Evolutionary conservation across 2,797 vertebrate species (phyloP), one percentile per base, ranked within the genome.

Genomic region (Thripadectes ignobilis): DNA sequence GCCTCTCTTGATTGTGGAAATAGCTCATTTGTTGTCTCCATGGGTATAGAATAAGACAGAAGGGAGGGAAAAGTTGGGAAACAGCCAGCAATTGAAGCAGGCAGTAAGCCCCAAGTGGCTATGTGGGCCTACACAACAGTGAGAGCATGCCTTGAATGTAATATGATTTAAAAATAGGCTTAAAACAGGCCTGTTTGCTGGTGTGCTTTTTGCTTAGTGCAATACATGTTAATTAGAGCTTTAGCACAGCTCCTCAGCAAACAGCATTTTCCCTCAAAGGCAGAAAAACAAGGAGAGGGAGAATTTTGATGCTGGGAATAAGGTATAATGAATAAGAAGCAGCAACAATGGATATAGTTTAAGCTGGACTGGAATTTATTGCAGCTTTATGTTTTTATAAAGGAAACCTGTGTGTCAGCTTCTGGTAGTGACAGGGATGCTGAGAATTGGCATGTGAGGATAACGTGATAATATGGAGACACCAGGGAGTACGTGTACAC

Each of bases 401-500:
- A 89, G 66, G 73, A 73, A 89, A 57, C 32, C 59, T 19, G 23
- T 52, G 27, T 71, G 81, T 69, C 81, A 75, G 74, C 62, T 85
- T 80, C 76, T 74, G 45, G 51, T 45, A 76, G 68, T 73, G 74
- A 81, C 75, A 84, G 61, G 79, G 84, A 78, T 88, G 68, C 76
- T 84, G 91, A 63, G 76, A 93, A 92, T 7, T 93, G 88, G 73
- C 88, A 34, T 36, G 43, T 88, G 83, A 85, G 65, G 75, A 95
- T 94, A 95, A 94, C 41, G 75, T 68, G 92, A 76, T 95, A 94
- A 94, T 89, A 92, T 5, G 72, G 63, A 95, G 79, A 58, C 87
- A 59, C 57, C 34, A 69, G 88, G 92, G 86, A 91, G 75, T 41
- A 39, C 23, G 30, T 55, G 79, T 63, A 62, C 87, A 81, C 49